Base-by-base conservation (phyloP, 2,888 invertebrate genomes). In the Mesorhabditis spiculigera region DNA sequence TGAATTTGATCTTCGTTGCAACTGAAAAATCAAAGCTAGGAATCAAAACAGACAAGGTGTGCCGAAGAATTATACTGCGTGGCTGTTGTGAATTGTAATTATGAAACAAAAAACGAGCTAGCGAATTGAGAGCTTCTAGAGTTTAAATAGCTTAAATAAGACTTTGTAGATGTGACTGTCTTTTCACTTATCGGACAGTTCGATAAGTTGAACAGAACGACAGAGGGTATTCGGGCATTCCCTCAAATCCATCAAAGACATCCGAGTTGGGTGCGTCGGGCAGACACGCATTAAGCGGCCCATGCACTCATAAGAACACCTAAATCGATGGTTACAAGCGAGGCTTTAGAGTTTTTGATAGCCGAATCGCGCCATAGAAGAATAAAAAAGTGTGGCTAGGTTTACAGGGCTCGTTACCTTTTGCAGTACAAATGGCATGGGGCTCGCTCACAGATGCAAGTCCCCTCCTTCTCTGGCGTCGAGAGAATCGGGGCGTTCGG, bases 281-380 rank as follows among this genome's bases (percentile, higher is more conserved):
- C 79, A 79, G 43, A 74, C 75, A 28, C 69, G 63, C 45, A 72
- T 72, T 16, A 78, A 73, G 42, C 79, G 77, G 8, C 78, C 79
- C 13, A 71, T 50, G 64, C 75, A 73, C 72, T 79, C 79, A 66
- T 73, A 77, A n/a, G 75, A 75, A 63, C 79, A 79, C 68, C 79
- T 78, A 71, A 43, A 76, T 64, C 8, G 13, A 28, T 44, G 4
- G 13, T 45, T 6, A 65, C 10, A 63, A 28, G 13, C 13, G 10
- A 63, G 3, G 13, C 4, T 13, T 63, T 10, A 10, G 8, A 63
- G 63, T 13, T 63, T 58, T 58, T 58, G 13, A 58, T 58, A 13
- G 13, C 10, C n/a, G n/a, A 63, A 28, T 8, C 41, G 28, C 63
- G 28, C 8, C 10, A n/a, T 10, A 42, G 10, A n/a, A 69, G 13